Conservation (phyloP, 2,113 vertebrate genomes). For the Empidonax traillii region DNA sequence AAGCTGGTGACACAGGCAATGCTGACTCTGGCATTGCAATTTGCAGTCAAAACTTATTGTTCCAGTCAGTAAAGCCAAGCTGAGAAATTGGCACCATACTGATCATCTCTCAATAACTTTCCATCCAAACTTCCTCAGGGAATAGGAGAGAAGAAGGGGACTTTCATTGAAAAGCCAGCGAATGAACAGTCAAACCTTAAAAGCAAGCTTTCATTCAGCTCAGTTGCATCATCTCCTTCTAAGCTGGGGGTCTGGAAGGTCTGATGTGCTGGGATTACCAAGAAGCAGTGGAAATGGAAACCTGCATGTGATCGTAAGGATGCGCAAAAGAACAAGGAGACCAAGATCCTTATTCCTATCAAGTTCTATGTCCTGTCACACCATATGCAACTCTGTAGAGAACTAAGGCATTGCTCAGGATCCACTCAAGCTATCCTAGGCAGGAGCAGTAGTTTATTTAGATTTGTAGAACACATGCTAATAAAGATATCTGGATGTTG, state of each 20-base stretch:
- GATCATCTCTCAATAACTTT: background rate
- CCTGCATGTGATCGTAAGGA: background rate
- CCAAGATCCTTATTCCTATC: background rate
- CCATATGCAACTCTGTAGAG: background rate
- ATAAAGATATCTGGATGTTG: background rate
- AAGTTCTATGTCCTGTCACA: background rate
- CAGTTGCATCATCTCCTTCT: background rate
- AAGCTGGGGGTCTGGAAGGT: accelerated
- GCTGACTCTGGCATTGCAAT: background rate
- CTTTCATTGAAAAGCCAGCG: background rate
- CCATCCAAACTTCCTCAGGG: background rate
- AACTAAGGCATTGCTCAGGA: background rate
- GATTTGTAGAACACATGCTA: background rate
- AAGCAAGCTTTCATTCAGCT: background rate
- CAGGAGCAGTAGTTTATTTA: background rate
- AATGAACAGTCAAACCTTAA: background rate
- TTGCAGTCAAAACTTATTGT: background rate
- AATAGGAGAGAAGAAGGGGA: background rate
- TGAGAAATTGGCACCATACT: background rate
- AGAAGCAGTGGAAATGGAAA: background rate
- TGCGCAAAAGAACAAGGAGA: background rate
- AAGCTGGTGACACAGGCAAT: background rate
- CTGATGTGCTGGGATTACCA: background rate
- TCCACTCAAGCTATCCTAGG: background rate
- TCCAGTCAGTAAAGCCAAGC: background rate